These are phyloP conservation scores for Montipora cactus DNA, from an alignment of 64 coral and sea anemone species.

Conservation along the genomic window DNA sequence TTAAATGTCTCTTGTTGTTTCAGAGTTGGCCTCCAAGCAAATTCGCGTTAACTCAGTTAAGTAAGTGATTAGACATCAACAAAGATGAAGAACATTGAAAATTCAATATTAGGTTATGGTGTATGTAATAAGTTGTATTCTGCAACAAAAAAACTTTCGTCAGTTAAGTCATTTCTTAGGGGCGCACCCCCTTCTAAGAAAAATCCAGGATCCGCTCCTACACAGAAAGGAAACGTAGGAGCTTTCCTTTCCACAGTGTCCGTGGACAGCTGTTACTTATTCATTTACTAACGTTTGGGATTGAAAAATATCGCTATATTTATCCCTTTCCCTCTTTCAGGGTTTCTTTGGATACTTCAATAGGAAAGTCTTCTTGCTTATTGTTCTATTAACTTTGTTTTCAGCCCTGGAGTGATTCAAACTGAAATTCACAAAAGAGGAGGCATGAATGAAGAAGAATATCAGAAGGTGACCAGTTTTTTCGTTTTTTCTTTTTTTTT, in stretches of 20 bases:
- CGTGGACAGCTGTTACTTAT: too few relatives aligned
- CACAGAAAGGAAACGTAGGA: too few relatives aligned
- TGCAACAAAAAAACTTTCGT: too few relatives aligned
- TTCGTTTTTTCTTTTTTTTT: too few relatives aligned
- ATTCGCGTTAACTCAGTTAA: slow-evolving; percentile 78
- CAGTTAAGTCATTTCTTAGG: too few relatives aligned
- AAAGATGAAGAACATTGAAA: background rate
- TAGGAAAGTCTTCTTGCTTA: background rate
- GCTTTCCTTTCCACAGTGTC: too few relatives aligned
- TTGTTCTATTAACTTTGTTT: background rate
- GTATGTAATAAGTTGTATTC: too few relatives aligned
- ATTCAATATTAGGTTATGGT: too few relatives aligned
- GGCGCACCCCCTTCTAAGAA: too few relatives aligned
- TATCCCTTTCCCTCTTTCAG: background rate
- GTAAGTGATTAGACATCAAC: slow-evolving; percentile 23
- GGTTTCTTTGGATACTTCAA: background rate
- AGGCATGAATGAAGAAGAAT: slow-evolving; percentile 71
- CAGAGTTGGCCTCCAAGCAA: slow-evolving; percentile 77
- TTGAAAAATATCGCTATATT: too few relatives aligned
- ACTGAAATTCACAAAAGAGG: slow-evolving; percentile 81
- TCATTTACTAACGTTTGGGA: too few relatives aligned
- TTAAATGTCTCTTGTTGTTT: background rate
- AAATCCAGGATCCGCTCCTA: too few relatives aligned
- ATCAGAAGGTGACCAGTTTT: slow-evolving; percentile 55
- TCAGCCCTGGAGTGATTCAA: slow-evolving; percentile 70